Base-by-base conservation (phyloP, 2,888 invertebrate species). In the Gasteruption jaculator region DNA sequence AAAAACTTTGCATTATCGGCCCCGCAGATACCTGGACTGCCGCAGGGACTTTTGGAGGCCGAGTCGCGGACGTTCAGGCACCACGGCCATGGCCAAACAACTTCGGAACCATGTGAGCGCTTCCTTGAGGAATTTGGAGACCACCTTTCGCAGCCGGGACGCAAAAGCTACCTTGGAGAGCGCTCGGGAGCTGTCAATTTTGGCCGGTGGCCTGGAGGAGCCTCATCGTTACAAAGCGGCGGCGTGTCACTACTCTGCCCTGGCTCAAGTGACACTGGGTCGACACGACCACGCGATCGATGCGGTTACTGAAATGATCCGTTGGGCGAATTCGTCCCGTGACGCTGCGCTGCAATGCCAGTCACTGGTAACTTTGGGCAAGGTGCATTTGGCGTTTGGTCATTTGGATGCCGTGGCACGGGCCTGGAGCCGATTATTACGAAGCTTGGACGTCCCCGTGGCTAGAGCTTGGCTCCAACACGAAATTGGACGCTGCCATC, bases 221-320 rank as follows among this genome's bases (percentile, higher is more conserved):
- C 43, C 58, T 2, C 36, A 43, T 7, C 49, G 48, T 2, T 57
- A 60, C 41, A 52, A 52, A 16, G 47, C 59, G 1, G 50, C 50
- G 5, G 52, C 56, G 3, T 53, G 56, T 19, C 56, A 49, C 8
- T 63, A 58, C 24, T 38, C 61, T n/a, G 56, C 63, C 4, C 25
- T 65, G 44, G 50, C 57, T 18, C 57, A 65, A 27, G 44, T 60
- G 3, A 32, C 52, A 0, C 20, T 56, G 1, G 49, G 54, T 1
- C 54, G 68, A 4, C 68, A 68, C 45, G 68, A 68, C 14, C 50
- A 54, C 2, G 68, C 68, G 0, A 46, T 58, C 3, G 53, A 54
- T 19, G 43, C 49, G 8, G 60, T 54, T 3, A 45, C 57, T 0
- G 51, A 38, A 15, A 53, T 67, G 60, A 43, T 66, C 1, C 44